Evolutionary conservation across 2,113 vertebrate genomes (phyloP), one percentile per base, ranked within the genome.

Genomic region (Xenopus tropicalis): DNA sequence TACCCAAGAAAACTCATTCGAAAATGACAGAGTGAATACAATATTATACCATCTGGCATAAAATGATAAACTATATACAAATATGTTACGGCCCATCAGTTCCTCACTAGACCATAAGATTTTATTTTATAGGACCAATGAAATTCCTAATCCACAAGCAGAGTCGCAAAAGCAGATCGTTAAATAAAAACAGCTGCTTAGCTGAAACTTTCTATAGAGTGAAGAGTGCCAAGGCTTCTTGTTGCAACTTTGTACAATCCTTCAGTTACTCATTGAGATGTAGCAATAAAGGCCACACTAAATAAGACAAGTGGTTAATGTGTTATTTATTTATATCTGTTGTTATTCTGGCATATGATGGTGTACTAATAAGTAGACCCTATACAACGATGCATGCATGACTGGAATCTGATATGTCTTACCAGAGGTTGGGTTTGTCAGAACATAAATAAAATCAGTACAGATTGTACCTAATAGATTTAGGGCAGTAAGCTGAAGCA

Each of bases 51-150:
- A 74, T 74, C 72, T 74, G 64, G 64, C 54, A 48, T 17, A 48
- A 59, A 74, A 20, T 61, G 54, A 58, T 46, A 23, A 66, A 48
- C 54, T 66, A 56, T 67, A 67, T 67, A 74, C 56, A 74, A 67
- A 67, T 67, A 74, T 61, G 63, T 67, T 67, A 23, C 29, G 63
- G 54, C 43, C 52, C 72, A 74, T 74, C 42, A 74, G 54, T 54
- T 67, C 48, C 64, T 74, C 44, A 57, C 21, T 74, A 66, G 64
- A 74, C 62, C 72, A 51, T 29, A 74, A 61, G 64, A 74, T 74
- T 74, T 66, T 74, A 67, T 67, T 74, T 74, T 59, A 66, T 54
- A 67, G 13, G 54, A 74, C 72, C 23, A 46, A 61, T 74, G 63
- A 67, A 74, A 66, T 66, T 24, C 16, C 42, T 57, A 72, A 72